Percentiles rank a stretch among this genome's conserved stretches.
phyloP scores from a whole-genome alignment of 1,140 invertebrate species.

The Batillaria attramentaria region DNA sequence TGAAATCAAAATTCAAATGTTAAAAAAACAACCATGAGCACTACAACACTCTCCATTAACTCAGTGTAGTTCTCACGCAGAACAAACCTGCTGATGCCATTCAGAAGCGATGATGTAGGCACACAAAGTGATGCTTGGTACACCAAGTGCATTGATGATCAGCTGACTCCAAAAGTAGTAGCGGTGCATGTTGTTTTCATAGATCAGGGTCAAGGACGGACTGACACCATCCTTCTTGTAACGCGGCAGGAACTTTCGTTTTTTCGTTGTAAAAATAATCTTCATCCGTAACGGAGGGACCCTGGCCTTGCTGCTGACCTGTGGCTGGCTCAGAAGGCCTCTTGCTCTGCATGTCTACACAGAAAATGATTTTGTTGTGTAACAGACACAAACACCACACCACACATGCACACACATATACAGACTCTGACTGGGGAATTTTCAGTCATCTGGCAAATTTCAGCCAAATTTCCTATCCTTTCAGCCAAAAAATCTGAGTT shows the following conservation, averaged over 20 bases:
- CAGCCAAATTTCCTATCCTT: background rate
- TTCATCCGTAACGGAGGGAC: background rate
- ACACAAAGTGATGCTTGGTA: conserved; percentile 15
- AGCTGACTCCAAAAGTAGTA: conserved; percentile 30
- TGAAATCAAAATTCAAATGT: too few species aligned
- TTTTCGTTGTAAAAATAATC: background rate
- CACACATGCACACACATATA: background rate
- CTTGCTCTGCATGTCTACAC: background rate
- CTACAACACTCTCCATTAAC: too few species aligned
- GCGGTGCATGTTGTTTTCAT: conserved; percentile 31
- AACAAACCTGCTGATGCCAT: conserved; percentile 16
- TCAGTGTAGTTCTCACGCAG: background rate
- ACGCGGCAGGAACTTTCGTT: conserved; percentile 16
- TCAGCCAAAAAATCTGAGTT: background rate
- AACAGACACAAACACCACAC: too few species aligned
- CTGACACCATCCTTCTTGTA: conserved; percentile 29
- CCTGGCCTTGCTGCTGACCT: background rate
- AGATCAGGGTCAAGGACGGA: conserved; percentile 12
- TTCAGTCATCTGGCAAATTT: background rate
- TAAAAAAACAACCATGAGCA: too few species aligned
- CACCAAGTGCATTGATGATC: conserved; percentile 16
- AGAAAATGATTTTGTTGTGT: background rate
- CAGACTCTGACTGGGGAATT: background rate
- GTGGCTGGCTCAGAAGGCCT: background rate
- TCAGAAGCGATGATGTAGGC: background rate